These are phyloP conservation scores for Pseudeuparius sepicola DNA, from an alignment of 2,888 invertebrate genomes.

Conservation along the genomic window DNA sequence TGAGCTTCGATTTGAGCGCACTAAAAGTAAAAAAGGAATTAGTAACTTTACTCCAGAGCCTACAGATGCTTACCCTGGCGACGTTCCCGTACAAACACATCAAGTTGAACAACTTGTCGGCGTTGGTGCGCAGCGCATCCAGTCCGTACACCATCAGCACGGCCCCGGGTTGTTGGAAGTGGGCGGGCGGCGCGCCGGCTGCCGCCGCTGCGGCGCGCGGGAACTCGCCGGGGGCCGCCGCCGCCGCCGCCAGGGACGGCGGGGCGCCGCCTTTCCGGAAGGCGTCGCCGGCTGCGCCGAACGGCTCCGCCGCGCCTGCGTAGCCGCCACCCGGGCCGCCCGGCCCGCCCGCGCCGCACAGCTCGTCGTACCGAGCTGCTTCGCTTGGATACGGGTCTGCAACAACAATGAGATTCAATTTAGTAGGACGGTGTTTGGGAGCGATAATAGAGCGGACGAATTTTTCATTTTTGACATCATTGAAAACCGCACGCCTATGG, in stretches of 20 bases:
- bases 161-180: conserved; percentile 60
- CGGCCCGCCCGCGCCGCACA: conserved; percentile 34
- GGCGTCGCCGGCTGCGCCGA: conserved; percentile 32
- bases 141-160: conserved; percentile 99
- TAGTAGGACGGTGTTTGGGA: no score
- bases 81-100: conserved; percentile 99
- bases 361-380: conserved; percentile 39
- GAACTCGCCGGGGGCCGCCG: conserved; percentile 23
- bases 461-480: no score
- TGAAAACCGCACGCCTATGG: no score
- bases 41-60: no score
- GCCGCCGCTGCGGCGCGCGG: conserved; percentile 26
- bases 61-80: conserved; percentile 74
- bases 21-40: no score
- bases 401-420: conserved; percentile 27
- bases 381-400: conserved; percentile 36
- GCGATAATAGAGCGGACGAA: no score
- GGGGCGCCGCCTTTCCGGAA: conserved; percentile 41
- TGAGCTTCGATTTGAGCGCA: no score
- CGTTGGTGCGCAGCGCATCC: conserved; percentile 87
- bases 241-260: conserved; percentile 26
- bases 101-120: conserved; percentile 93
- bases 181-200: conserved; percentile 39
- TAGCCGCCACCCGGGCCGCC: conserved; percentile 24
- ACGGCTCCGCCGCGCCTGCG: conserved; percentile 36